Percentiles rank a stretch among this genome's conserved stretches.
phyloP scores from a whole-genome alignment of 2,797 vertebrate genomes.

The Ficedula albicollis region DNA sequence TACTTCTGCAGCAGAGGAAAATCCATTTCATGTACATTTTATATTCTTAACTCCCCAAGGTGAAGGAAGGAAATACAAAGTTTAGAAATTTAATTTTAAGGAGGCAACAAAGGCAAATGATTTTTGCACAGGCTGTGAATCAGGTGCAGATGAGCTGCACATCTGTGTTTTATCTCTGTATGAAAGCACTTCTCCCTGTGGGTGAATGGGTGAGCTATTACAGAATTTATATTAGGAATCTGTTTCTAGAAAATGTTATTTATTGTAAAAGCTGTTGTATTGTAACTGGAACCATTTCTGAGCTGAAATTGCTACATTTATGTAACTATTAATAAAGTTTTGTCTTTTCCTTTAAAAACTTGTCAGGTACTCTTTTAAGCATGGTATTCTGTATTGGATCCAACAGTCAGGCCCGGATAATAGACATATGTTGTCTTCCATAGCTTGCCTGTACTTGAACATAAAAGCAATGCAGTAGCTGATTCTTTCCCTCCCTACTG shows the following conservation, averaged over 20 bases:
- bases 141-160: background rate
- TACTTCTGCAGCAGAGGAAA: background rate
- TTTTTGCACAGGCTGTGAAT: background rate
- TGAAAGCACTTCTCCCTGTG: background rate
- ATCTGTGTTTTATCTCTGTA: background rate
- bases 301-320: slow-evolving; percentile 9
- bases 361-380: background rate
- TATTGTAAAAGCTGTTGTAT: slow-evolving; percentile 4
- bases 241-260: slow-evolving; percentile 37
- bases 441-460: background rate
- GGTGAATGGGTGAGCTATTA: background rate
- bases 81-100: background rate
- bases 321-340: slow-evolving; percentile 49
- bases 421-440: background rate
- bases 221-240: slow-evolving; percentile 7
- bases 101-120: background rate
- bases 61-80: background rate
- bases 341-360: slow-evolving; percentile 40
- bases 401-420: background rate
- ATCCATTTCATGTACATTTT: background rate
- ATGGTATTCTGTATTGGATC: background rate
- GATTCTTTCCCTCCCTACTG: background rate
- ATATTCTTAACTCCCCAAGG: background rate
- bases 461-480: background rate
- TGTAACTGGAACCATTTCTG: slow-evolving; percentile 28